Evolutionary conservation across 2,113 vertebrate genomes (phyloP).

Genomic region (Nothoprocta pentlandii): DNA sequence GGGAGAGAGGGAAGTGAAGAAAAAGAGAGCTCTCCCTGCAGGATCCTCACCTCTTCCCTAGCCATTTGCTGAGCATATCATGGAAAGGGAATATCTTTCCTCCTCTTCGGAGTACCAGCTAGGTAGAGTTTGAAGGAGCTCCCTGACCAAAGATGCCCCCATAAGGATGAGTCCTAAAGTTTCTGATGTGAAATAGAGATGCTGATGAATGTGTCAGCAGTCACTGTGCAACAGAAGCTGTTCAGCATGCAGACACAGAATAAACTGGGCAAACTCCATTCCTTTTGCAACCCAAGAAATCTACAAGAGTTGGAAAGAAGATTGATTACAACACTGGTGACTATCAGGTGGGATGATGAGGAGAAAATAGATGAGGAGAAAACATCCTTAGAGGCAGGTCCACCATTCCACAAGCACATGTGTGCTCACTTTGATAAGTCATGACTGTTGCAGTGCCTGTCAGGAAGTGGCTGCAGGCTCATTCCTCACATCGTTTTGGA

Average conservation of each 20-base stretch:
- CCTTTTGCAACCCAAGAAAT: not conserved
- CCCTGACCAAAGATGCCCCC: not conserved
- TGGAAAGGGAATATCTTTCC: not conserved
- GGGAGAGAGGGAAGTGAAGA: not conserved
- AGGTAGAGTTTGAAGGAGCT: not conserved
- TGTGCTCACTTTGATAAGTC: not conserved
- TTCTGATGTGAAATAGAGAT: not conserved
- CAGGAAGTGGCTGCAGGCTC: too few species aligned
- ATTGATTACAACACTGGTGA: not conserved
- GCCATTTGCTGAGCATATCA: not conserved
- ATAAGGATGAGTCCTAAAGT: not conserved
- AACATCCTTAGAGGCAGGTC: not conserved
- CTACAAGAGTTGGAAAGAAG: not conserved
- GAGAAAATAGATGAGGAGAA: not conserved
- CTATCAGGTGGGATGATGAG: not conserved
- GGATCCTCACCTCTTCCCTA: not conserved
- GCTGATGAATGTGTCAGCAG: not conserved
- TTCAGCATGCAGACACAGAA: not conserved
- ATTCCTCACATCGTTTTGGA: not conserved
- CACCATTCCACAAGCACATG: not conserved
- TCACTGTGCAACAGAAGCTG: fast-evolving
- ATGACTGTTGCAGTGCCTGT: fast-evolving
- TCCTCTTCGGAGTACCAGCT: not conserved
- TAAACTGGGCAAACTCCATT: not conserved
- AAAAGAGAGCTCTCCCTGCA: fast-evolving